These are phyloP conservation scores for Protonemura montana DNA, from an alignment of 2,888 invertebrate species.

Conservation along the genomic window DNA sequence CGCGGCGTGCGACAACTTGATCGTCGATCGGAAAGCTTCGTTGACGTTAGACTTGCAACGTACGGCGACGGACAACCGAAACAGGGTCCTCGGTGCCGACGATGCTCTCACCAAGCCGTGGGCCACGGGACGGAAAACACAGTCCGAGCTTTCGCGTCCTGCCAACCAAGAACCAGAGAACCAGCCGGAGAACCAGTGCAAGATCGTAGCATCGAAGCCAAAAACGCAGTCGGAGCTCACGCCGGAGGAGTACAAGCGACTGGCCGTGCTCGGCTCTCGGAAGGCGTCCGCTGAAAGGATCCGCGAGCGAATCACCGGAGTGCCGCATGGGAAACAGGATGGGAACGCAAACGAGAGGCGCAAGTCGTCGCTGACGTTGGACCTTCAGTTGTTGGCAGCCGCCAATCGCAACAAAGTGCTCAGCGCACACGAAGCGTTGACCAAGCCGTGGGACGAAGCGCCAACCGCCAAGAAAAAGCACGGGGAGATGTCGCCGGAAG, in stretches of 20 bases:
- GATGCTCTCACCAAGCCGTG: background rate
- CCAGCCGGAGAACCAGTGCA: no score
- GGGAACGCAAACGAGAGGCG: background rate
- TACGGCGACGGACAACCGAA: background rate
- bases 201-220: background rate
- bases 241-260: background rate
- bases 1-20: background rate
- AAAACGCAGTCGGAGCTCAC: background rate
- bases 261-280: background rate
- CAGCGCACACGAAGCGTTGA: background rate
- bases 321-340: background rate
- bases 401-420: slow-evolving; percentile 22
- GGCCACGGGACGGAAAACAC: no score
- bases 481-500: background rate
- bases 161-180: no score
- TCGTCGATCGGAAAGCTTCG: background rate
- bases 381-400: background rate
- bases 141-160: no score
- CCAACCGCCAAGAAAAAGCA: background rate
- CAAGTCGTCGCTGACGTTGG: background rate
- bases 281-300: slow-evolving; percentile 8
- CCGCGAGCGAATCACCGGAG: background rate
- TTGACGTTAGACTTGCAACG: background rate
- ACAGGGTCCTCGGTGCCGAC: background rate
- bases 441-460: background rate